Conservation (phyloP, 2,113 vertebrate species). For the Cyprinodon tularosa region DNA sequence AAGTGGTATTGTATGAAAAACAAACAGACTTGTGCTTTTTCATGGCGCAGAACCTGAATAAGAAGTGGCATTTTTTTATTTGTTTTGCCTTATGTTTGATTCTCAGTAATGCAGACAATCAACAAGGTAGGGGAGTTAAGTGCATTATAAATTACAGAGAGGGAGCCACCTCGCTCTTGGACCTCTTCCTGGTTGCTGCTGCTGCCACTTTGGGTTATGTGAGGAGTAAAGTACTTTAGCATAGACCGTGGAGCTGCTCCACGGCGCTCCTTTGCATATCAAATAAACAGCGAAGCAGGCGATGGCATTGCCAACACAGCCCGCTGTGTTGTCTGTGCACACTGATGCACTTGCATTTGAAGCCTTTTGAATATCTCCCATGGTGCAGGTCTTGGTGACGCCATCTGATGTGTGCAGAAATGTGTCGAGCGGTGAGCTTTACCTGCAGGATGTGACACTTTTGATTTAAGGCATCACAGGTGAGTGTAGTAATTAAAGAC, state of each 20-base stretch:
- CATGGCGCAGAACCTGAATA: conserved; percentile 68
- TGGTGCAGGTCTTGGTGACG: conserved; percentile 55
- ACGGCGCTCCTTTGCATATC: conserved; percentile 80
- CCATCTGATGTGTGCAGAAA: conserved; percentile 16
- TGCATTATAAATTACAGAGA: conserved; percentile 80
- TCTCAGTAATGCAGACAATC: conserved; percentile 78
- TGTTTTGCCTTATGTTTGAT: conserved; percentile 73
- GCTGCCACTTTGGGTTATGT: conserved; percentile 83
- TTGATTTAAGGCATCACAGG: conserved; percentile 55
- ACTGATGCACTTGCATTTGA: conserved; percentile 45
- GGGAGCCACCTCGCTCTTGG: conserved; percentile 77
- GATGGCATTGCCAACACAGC: conserved; percentile 65
- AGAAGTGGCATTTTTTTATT: conserved; percentile 79
- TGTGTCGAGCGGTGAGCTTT: conserved; percentile 40
- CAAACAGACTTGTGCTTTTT: conserved; percentile 77
- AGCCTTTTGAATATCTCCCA: conserved; percentile 47
- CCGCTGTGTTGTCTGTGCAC: conserved; percentile 56
- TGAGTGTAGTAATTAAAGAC: conserved; percentile 69
- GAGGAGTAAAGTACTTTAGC: conserved; percentile 81
- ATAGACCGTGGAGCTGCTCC: conserved; percentile 71
- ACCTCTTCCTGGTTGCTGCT: conserved; percentile 75
- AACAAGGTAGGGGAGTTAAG: conserved; percentile 79
- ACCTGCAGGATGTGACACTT: conserved; percentile 51
- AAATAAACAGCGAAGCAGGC: conserved; percentile 74
- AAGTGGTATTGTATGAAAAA: conserved; percentile 33